A percentile compares a stretch with the other conserved stretches of the same genome.
Conservation (phyloP, 2,797 vertebrate genomes). For the Rachycentron canadum region DNA sequence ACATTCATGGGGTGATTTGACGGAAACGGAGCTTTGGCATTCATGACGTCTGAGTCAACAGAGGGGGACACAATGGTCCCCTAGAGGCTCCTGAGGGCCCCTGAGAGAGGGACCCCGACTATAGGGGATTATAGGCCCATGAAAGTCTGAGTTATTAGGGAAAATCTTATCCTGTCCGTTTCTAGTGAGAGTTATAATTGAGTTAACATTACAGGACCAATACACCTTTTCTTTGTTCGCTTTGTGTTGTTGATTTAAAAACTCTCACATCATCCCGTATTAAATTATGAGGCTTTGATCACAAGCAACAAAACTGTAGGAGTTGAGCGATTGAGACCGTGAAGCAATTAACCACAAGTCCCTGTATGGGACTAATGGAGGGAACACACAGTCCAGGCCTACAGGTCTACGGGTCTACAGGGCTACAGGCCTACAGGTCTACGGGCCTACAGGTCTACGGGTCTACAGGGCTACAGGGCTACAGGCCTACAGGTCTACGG, state of each 20-base stretch:
- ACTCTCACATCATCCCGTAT: not conserved
- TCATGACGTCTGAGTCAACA: conserved; percentile 85
- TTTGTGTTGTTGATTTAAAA: not conserved
- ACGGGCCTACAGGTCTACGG: too few species aligned
- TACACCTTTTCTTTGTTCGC: not conserved
- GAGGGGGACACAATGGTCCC: conserved; percentile 75
- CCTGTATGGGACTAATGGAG: too few species aligned
- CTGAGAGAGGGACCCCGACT: conserved; percentile 68
- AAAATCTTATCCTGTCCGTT: conserved; percentile 14
- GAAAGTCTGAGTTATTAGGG: conserved; percentile 36
- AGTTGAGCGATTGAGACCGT: not conserved
- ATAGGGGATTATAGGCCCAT: conserved; percentile 67
- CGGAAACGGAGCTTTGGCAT: conserved; percentile 85
- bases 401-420: too few species aligned
- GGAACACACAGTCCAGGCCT: too few species aligned
- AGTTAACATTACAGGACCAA: conserved; percentile 26
- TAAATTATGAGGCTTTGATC: not conserved
- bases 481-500: too few species aligned
- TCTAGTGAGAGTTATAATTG: conserved; percentile 35
- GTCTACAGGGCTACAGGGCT: too few species aligned
- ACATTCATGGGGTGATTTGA: conserved; percentile 86
- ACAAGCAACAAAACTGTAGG: conserved; percentile 1
- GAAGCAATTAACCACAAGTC: not conserved
- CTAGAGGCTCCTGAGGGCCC: conserved; percentile 72
- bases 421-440: too few species aligned